A percentile compares a stretch with the other conserved stretches of the same genome.
These are phyloP conservation scores for Philereme vetulata DNA, from an alignment of 2,888 invertebrate genomes.

Conservation along the genomic window DNA sequence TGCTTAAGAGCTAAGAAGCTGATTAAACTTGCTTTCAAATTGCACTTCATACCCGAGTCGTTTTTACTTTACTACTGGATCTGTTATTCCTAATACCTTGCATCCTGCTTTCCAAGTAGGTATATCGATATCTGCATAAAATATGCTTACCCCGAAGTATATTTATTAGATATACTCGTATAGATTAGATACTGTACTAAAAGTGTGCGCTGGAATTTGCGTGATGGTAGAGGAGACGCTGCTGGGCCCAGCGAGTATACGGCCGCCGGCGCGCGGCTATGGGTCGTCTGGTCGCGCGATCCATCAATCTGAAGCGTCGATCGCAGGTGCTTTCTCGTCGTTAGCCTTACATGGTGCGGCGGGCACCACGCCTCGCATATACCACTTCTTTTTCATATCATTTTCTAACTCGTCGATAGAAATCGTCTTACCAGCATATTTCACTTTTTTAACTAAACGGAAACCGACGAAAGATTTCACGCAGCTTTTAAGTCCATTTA, in stretches of 20 bases:
- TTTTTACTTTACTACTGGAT: slow-evolving; percentile 24
- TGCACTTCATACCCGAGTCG: slow-evolving; percentile 22
- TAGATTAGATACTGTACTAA: slow-evolving; percentile 2
- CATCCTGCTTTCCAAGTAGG: slow-evolving; percentile 24
- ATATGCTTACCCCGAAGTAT: slow-evolving; percentile 1
- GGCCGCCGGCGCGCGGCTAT: slow-evolving; percentile 37
- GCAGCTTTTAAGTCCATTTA: slow-evolving; percentile 63
- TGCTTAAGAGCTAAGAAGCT: slow-evolving; percentile 33
- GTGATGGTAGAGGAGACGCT: slow-evolving; percentile 22
- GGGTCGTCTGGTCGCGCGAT: slow-evolving; percentile 49
- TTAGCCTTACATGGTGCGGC: slow-evolving; percentile 79
- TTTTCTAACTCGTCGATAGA: slow-evolving; percentile 82
- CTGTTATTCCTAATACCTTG: slow-evolving; percentile 13
- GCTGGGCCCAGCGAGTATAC: slow-evolving; percentile 34
- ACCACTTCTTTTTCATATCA: slow-evolving; percentile 80
- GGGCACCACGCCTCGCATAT: slow-evolving; percentile 76
- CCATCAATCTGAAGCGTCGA: slow-evolving; percentile 76
- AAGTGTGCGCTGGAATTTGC: slow-evolving; percentile 11
- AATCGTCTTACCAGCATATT: slow-evolving; percentile 77
- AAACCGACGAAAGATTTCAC: slow-evolving; percentile 66
- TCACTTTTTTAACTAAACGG: slow-evolving; percentile 71
- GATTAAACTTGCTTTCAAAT: slow-evolving; percentile 37
- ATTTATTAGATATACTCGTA: too few relatives aligned
- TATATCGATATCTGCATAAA: slow-evolving; percentile 13
- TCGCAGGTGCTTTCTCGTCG: slow-evolving; percentile 82